These are phyloP conservation scores for Chrysocyon brachyurus DNA, from an alignment of 2,797 vertebrate genomes.

Conservation along the genomic window DNA sequence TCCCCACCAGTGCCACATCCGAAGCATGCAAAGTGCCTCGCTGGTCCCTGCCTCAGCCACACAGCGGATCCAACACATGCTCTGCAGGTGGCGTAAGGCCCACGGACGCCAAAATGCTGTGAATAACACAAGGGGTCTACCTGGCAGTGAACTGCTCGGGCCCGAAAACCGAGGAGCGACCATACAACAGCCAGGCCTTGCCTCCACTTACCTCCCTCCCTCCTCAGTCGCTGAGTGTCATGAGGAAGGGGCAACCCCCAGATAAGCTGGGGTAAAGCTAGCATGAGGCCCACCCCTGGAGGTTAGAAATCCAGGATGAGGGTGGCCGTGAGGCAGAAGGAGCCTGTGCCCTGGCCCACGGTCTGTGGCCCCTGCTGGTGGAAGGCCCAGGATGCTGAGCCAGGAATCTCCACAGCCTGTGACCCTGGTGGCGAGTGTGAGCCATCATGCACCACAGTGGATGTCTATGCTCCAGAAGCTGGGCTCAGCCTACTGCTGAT, in stretches of 20 bases:
- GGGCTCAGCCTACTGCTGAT: background rate
- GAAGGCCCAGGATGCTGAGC: accelerated
- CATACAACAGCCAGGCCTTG: background rate
- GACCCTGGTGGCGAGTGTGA: background rate
- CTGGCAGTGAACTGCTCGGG: no score
- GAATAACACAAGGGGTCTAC: accelerated
- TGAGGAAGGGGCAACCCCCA: background rate
- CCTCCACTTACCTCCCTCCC: background rate
- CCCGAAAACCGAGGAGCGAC: accelerated
- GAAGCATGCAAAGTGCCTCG: accelerated
- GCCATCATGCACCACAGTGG: background rate
- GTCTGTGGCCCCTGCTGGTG: background rate
- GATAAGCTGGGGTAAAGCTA: background rate
- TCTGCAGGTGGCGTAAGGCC: background rate
- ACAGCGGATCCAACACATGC: background rate
- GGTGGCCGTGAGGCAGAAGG: background rate
- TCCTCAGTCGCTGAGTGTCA: background rate
- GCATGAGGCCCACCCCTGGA: no score
- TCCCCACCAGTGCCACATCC: background rate
- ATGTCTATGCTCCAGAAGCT: background rate
- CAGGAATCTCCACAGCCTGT: background rate
- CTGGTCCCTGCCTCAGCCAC: background rate
- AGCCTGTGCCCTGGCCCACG: no score
- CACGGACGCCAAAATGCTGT: background rate
- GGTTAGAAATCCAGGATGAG: background rate